Evolutionary conservation across 2,113 vertebrate species (phyloP).

Genomic region (Numenius arquata): DNA sequence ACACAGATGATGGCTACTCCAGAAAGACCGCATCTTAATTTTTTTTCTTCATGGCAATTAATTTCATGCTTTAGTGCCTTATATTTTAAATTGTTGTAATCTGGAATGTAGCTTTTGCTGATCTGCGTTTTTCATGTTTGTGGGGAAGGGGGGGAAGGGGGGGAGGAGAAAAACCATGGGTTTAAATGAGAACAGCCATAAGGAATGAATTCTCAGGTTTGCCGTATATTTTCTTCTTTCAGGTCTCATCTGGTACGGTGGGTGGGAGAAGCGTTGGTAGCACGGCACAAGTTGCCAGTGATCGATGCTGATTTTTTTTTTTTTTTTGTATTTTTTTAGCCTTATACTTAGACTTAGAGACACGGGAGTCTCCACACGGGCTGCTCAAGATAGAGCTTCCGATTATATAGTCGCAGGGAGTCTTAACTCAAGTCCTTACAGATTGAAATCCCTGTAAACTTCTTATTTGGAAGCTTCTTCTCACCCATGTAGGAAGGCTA

Average conservation of each 20-base stretch:
- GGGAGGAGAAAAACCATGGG: background rate
- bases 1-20: background rate
- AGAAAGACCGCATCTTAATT: background rate
- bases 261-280: background rate
- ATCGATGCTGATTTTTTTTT: background rate
- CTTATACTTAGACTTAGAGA: background rate
- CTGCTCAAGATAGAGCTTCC: background rate
- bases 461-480: constrained; percentile 76
- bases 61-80: background rate
- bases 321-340: background rate
- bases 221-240: background rate
- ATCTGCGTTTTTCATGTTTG: background rate
- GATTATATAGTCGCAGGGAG: background rate
- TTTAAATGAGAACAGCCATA: background rate
- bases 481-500: constrained; percentile 73
- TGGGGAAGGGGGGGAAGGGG: background rate
- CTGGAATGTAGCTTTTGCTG: background rate
- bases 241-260: background rate
- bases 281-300: background rate
- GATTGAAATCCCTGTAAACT: constrained; percentile 72
- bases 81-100: background rate
- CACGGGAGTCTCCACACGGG: background rate
- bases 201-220: background rate
- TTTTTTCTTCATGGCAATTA: background rate
- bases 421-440: constrained; percentile 56